Conservation (phyloP, 2,113 vertebrate genomes). For the Saccopteryx bilineata region DNA sequence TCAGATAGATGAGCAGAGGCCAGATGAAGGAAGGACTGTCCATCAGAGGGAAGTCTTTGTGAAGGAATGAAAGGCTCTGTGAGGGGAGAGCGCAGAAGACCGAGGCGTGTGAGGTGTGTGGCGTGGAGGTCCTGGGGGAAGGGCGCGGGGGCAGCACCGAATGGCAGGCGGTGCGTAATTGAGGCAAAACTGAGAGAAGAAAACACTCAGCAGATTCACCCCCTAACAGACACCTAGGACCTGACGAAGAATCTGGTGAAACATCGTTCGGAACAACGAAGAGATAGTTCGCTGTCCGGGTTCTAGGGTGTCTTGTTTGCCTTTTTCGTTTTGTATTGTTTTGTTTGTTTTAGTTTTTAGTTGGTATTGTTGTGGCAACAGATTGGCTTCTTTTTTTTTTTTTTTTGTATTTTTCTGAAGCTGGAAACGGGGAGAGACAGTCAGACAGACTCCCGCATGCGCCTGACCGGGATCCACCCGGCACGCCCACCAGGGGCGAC, state of each 20-base stretch:
- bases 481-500: too few relatives aligned
- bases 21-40: slow-evolving; percentile 68
- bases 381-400: not conserved
- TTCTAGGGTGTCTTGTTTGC: not conserved
- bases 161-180: not conserved
- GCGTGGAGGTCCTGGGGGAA: not conserved
- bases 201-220: not conserved
- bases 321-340: not conserved
- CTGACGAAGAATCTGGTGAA: not conserved
- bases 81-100: not conserved
- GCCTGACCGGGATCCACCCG: too few relatives aligned
- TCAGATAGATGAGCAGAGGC: slow-evolving; percentile 39
- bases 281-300: not conserved
- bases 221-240: not conserved
- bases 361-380: not conserved
- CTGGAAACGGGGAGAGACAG: too few relatives aligned
- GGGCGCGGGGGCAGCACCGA: not conserved
- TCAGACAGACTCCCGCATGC: too few relatives aligned
- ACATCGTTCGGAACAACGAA: not conserved
- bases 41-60: slow-evolving; percentile 47
- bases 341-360: not conserved
- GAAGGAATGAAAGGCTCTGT: slow-evolving; percentile 28
- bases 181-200: not conserved
- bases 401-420: too few relatives aligned
- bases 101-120: not conserved